phyloP scores from a whole-genome alignment of 1,140 invertebrate genomes.

The Dysdera silvatica region DNA sequence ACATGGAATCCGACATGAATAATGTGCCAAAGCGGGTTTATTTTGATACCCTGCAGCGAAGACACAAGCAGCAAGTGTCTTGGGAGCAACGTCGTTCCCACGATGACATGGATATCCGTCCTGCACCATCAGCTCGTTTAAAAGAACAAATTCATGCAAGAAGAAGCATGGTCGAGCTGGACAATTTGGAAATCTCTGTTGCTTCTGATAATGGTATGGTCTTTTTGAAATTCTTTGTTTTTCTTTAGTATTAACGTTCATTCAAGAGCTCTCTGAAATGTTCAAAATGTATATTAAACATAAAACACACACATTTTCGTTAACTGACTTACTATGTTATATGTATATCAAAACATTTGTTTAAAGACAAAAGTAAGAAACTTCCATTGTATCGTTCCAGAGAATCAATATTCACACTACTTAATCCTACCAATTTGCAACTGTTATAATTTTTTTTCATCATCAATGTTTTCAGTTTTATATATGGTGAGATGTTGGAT shows the following conservation, averaged over 20 bases:
- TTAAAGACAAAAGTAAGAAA: background rate
- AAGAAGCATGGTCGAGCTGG: constrained; percentile 31
- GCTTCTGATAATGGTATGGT: constrained; percentile 24
- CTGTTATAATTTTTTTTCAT: too few species aligned
- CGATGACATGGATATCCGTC: constrained; percentile 31
- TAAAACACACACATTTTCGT: background rate
- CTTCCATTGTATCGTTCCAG: too few species aligned
- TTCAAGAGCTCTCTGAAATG: too few species aligned
- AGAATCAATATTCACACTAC: too few species aligned
- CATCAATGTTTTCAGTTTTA: too few species aligned
- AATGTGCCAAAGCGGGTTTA: constrained; percentile 12
- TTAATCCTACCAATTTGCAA: too few species aligned
- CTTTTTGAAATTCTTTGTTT: background rate
- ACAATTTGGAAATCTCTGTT: constrained; percentile 25
- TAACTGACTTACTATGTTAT: background rate
- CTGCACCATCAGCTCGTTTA: constrained; percentile 18
- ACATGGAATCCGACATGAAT: background rate
- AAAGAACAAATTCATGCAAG: constrained; percentile 25
- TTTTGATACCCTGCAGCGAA: constrained; percentile 22
- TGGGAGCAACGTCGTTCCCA: constrained; percentile 23
- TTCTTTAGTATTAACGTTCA: background rate
- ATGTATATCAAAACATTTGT: background rate
- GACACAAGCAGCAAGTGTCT: constrained; percentile 22
- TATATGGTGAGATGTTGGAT: too few species aligned
- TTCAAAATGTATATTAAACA: background rate